Evolutionary conservation across 2,888 invertebrate genomes (phyloP), one percentile per base, ranked within the genome.

Genomic region (Crossocerus cetratus): DNA sequence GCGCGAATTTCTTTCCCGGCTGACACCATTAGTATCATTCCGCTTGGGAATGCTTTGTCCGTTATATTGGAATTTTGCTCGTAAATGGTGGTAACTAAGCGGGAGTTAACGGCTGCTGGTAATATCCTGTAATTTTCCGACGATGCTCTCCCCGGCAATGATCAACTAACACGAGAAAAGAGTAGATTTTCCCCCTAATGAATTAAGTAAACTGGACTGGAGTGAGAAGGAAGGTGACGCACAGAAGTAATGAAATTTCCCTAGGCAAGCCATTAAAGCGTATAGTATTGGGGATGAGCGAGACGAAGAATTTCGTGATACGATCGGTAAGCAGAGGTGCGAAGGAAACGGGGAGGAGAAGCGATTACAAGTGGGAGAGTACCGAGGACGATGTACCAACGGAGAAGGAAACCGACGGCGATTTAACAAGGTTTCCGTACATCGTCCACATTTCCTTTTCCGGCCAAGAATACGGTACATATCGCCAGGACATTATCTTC

Each of bases 401-500:
- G 3, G 3, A 0, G 1, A 20, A 20, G 0, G 16, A 11, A 2
- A 56, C 49, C 0, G 8, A 13, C 11, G 16, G 0, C 5, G 22
- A n/a, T 0, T 20, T 65, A 32, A 18, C 18, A 13, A 11, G 8
- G 49, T 16, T 16, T 49, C 65, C 42, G 2, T 81, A 81, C n/a
- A 23, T 14, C 4, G 54, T 80, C 0, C 70, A 23, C 43, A 18
- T 80, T 22, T 18, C n/a, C 3, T 81, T 78, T 13, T n/a, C 14
- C 13, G 62, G 65, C 3, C 44, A 60, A 2, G 62, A 62, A 69
- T 96, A 94, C 86, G 96, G 94, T 22, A 95, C 95, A 2, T 96
- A 96, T 88, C 92, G 95, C 2, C 96, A 96, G 88, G 93, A 94
- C 1, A 92, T 96, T 2, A 93, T 96, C 2, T 95, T 96, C 88